These are phyloP conservation scores for Pongo pygmaeus DNA, from an alignment of 2,113 vertebrate genomes.

Conservation along the genomic window DNA sequence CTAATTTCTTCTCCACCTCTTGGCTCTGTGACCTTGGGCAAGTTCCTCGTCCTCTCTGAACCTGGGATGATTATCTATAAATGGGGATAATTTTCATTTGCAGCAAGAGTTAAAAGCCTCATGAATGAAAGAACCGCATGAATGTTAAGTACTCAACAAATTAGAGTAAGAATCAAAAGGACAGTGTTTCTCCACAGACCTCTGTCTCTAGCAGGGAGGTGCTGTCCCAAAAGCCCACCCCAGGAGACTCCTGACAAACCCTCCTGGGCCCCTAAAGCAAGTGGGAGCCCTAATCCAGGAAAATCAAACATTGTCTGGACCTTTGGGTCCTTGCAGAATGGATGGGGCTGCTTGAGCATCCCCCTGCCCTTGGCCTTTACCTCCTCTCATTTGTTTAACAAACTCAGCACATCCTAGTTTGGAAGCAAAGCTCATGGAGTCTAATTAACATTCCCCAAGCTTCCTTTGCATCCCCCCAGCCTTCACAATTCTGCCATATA, in stretches of 20 bases:
- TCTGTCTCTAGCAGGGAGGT: neutral
- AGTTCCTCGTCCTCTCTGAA: neutral
- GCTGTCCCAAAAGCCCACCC: too few relatives aligned
- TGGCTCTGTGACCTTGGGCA: neutral
- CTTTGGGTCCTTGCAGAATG: fast-evolving
- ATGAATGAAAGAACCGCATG: neutral
- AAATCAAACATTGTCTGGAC: neutral
- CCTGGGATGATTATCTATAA: neutral
- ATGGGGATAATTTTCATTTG: neutral
- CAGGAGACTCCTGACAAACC: neutral
- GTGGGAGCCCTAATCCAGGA: neutral
- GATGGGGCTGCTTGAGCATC: neutral
- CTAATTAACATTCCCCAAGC: neutral
- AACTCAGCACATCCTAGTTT: neutral
- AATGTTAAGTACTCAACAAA: neutral
- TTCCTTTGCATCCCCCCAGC: neutral
- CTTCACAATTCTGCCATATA: neutral
- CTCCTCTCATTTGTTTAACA: neutral
- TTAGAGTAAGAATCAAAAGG: neutral
- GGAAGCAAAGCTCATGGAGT: neutral
- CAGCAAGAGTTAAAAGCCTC: neutral
- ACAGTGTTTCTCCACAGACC: neutral
- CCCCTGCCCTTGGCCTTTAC: neutral
- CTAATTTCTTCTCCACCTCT: neutral
- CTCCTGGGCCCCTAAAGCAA: neutral